Conservation (phyloP, 2,888 invertebrate species). For the Netelia fuscicornis region DNA sequence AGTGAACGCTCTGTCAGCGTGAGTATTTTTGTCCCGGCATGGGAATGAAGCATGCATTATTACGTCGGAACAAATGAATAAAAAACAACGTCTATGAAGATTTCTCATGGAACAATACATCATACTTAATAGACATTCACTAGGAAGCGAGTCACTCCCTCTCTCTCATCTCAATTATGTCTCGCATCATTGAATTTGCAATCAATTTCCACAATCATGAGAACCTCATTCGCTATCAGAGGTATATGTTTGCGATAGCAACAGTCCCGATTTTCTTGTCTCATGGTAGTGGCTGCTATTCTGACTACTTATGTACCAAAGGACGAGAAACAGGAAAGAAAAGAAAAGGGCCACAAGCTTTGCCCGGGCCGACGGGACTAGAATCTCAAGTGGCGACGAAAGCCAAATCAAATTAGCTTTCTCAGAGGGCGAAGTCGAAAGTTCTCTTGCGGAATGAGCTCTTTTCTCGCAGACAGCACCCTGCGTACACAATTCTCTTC, state of each 20-base stretch:
- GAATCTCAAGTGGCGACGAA: slow-evolving; percentile 77
- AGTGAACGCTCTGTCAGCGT: background rate
- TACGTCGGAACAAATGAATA: background rate
- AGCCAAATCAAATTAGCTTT: slow-evolving; percentile 82
- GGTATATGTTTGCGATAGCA: slow-evolving; percentile 5
- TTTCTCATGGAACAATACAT: background rate
- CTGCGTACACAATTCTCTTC: slow-evolving; percentile 58
- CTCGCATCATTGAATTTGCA: slow-evolving; percentile 70
- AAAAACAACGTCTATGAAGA: background rate
- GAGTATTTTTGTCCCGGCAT: background rate
- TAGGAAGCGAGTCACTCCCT: background rate
- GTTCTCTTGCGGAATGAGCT: slow-evolving; percentile 68
- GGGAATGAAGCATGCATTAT: background rate
- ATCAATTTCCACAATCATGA: slow-evolving; percentile 72
- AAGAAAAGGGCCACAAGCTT: slow-evolving; percentile 20
- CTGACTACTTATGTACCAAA: slow-evolving; percentile 19
- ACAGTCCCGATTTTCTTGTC: background rate
- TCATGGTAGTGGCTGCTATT: background rate
- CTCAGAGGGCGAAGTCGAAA: slow-evolving; percentile 72
- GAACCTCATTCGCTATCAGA: slow-evolving; percentile 3
- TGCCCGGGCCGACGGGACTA: slow-evolving; percentile 67
- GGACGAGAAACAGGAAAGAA: slow-evolving; percentile 9
- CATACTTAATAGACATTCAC: background rate
- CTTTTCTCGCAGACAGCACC: slow-evolving; percentile 70
- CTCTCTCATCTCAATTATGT: background rate